phyloP scores from a whole-genome alignment of 2,113 vertebrate genomes.

The Nettapus auritus region DNA sequence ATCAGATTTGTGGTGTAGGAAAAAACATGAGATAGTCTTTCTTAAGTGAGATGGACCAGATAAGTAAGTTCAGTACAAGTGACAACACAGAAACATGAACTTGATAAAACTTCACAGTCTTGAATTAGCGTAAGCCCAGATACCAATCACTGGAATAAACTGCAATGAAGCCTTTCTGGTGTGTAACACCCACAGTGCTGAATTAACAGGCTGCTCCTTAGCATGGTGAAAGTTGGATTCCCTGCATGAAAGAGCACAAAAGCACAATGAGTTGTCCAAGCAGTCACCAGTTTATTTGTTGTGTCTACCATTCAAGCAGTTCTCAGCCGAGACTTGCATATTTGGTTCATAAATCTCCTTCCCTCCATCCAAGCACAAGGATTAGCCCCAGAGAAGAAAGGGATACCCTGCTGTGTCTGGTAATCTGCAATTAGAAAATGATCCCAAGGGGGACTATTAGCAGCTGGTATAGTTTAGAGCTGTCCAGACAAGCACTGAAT shows the following conservation, averaged over 20 bases:
- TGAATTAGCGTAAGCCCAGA: neutral
- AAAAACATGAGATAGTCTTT: neutral
- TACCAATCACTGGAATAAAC: neutral
- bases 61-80: neutral
- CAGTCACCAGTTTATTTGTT: neutral
- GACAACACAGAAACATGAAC: neutral
- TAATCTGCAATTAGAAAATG: conserved; percentile 18
- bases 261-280: neutral
- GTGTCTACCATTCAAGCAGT: neutral
- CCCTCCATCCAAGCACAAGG: neutral
- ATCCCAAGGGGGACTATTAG: neutral
- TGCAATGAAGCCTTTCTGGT: neutral
- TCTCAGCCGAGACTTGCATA: neutral
- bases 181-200: neutral
- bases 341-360: neutral
- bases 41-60: neutral
- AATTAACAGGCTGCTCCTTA: neutral
- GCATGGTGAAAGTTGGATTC: neutral
- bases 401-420: conserved; percentile 2
- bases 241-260: neutral
- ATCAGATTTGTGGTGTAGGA: neutral
- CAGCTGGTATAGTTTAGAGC: conserved; percentile 28
- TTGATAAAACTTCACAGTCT: neutral
- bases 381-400: conserved; percentile 6
- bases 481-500: conserved; percentile 27